phyloP scores from a whole-genome alignment of 2,113 vertebrate genomes.

The Gasterosteus aculeatus region DNA sequence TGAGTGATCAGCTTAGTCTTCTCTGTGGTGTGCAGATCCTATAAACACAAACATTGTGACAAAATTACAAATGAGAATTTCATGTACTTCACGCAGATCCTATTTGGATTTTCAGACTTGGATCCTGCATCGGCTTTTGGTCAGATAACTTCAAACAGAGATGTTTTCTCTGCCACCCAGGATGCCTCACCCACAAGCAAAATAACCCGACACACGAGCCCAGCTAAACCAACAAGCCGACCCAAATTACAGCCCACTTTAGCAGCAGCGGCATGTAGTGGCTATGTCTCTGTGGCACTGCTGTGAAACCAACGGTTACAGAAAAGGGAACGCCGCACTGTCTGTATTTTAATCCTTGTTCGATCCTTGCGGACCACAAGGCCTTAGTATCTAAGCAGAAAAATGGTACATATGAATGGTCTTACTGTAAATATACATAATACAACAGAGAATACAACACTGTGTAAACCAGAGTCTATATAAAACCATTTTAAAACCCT shows the following conservation, averaged over 20 bases:
- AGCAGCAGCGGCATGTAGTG: conserved; percentile 46
- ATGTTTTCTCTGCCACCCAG: conserved; percentile 60
- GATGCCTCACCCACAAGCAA: conserved; percentile 52
- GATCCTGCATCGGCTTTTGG: background rate
- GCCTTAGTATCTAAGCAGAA: background rate
- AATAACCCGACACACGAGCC: conserved; percentile 41
- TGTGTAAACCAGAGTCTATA: background rate
- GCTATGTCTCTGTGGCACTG: conserved; percentile 27
- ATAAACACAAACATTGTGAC: conserved; percentile 52
- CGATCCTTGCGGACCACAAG: background rate
- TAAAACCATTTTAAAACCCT: conserved; percentile 6
- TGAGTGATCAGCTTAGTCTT: conserved; percentile 97
- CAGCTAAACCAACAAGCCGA: conserved; percentile 64
- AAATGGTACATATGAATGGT: background rate
- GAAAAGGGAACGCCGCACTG: conserved; percentile 34
- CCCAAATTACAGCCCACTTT: conserved; percentile 68
- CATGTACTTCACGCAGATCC: background rate
- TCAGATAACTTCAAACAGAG: conserved; percentile 37
- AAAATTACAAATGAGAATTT: conserved; percentile 14
- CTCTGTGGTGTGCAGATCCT: conserved; percentile 94
- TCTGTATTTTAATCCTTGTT: background rate
- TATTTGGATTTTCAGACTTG: background rate
- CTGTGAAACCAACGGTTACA: conserved; percentile 34
- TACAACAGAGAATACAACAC: background rate
- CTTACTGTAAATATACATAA: background rate